phyloP scores from a whole-genome alignment of 2,888 invertebrate species.

The Cantharis lateralis region DNA sequence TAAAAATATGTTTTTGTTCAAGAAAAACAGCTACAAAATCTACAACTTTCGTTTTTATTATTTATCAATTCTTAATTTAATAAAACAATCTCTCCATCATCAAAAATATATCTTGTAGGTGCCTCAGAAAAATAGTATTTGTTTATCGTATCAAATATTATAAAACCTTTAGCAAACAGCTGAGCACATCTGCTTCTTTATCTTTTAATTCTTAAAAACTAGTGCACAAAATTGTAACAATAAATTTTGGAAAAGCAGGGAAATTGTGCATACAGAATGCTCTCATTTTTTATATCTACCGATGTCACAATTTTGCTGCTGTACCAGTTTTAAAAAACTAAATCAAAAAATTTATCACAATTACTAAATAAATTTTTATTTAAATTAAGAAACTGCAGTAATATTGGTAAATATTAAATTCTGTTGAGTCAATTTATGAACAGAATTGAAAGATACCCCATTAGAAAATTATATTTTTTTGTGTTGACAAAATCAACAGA shows the following conservation, averaged over 20 bases:
- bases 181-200: constrained; percentile 37
- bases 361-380: constrained; percentile 3
- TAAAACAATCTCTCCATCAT: constrained; percentile 42
- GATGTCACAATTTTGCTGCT: neutral
- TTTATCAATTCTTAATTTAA: constrained; percentile 17
- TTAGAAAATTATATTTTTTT: neutral
- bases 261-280: neutral
- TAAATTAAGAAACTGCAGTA: neutral
- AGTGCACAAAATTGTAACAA: constrained; percentile 15
- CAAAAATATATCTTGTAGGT: constrained; percentile 51
- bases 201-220: constrained; percentile 10
- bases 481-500: neutral
- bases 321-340: constrained; percentile 11
- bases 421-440: neutral
- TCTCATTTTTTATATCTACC: neutral
- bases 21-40: constrained; percentile 39
- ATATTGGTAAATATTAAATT: constrained; percentile 16
- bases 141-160: constrained; percentile 38
- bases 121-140: constrained; percentile 49
- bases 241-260: neutral
- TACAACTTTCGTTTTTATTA: constrained; percentile 34
- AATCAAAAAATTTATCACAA: constrained; percentile 28
- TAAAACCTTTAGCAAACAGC: constrained; percentile 42
- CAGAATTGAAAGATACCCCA: neutral
- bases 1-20: constrained; percentile 34